Evolutionary conservation across 1,140 invertebrate species (phyloP), one percentile per base, ranked within the genome.

Genomic region (Lysiphlebus fabarum): DNA sequence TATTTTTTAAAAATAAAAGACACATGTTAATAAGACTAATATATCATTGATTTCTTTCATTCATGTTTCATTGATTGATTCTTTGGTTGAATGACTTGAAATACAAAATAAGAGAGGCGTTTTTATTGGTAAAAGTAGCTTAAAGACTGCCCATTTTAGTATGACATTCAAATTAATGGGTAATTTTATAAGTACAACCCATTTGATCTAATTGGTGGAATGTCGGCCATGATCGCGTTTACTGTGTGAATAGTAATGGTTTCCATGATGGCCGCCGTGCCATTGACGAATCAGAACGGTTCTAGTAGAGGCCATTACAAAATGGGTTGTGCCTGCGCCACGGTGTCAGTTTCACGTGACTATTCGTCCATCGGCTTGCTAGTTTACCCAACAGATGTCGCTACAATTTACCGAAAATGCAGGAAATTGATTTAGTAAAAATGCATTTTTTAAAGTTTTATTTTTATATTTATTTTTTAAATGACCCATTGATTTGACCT

Each of bases 181-280:
- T 43, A 41, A 62, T 67, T 14, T 50, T 41, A 53, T 43, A 43
- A 64, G 45, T 38, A 6, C 69, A 72, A 69, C 73, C 74, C 68
- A 62, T 53, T 63, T 51, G 44, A 58, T 60, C 66, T 68, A 56
- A 79, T 79, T 79, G 77, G 77, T 63, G 53, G 62, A 34, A 8
- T 5, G 63, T 62, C 76, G 68, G 76, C 76, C 76, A 80, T 78
- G 69, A 73, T 74, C 66, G 63, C 9, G 40, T 67, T 77, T 68
- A 71, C 74, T 76, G 71, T 67, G 72, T 68, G 73, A 51, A 73
- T 64, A 67, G 70, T 75, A 67, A 41, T 54, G 70, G 71, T 67
- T 74, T 76, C 69, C 73, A 76, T 69, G 67, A 80, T 80, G 79
- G 78, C 79, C 67, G 70, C 67, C 69, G 17, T 4, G 1, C 17